Conservation (phyloP, 1,140 invertebrate species). For the Theocolax elegans region DNA sequence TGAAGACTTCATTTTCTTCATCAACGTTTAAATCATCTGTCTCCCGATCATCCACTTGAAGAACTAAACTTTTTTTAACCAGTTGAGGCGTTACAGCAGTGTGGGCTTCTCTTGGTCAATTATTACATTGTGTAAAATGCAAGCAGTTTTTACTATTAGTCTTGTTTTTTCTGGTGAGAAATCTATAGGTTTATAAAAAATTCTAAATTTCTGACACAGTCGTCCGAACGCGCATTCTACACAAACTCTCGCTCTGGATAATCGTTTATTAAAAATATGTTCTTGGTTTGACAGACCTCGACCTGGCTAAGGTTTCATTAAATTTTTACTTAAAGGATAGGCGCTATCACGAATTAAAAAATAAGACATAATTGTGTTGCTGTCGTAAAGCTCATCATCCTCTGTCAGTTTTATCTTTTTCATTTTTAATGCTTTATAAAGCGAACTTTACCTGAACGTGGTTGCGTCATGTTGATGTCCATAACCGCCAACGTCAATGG, state of each 20-base stretch:
- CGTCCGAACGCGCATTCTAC: no score
- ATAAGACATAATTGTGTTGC: background rate
- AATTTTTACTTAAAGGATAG: no score
- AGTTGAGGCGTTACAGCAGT: no score
- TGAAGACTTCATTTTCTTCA: no score
- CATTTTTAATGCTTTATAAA: background rate
- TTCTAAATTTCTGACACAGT: background rate
- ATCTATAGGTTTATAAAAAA: background rate
- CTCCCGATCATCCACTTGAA: no score
- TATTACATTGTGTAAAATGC: no score
- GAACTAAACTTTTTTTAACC: no score
- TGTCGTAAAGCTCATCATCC: background rate
- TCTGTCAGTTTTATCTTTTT: background rate
- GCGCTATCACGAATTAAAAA: slow-evolving; percentile 1
- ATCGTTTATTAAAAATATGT: background rate
- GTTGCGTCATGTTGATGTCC: background rate
- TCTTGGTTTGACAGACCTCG: background rate
- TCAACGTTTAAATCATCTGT: no score
- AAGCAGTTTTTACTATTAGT: background rate
- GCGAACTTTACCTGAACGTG: background rate
- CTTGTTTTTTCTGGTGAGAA: background rate
- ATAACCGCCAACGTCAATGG: no score
- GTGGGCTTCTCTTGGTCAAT: background rate
- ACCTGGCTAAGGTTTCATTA: background rate
- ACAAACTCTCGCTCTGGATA: no score